Evolutionary conservation across 2,888 invertebrate genomes (phyloP), one percentile per base, ranked within the genome.

Genomic region (Eilema griseolum): DNA sequence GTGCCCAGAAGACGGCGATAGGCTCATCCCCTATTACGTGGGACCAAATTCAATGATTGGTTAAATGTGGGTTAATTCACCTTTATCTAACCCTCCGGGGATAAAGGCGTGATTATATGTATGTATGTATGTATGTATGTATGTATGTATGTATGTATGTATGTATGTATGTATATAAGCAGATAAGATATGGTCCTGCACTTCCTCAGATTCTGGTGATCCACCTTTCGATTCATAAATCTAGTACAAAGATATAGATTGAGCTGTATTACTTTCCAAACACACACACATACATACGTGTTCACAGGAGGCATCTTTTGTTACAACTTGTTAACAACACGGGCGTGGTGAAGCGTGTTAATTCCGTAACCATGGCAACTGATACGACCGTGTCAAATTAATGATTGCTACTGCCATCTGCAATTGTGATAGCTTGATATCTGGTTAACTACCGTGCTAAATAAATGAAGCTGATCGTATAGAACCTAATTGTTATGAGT

Each of bases 291-390:
- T 37, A 79, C 68, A 75, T 70, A 74, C 71, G 75, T 62, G 74
- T 61, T 72, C 69, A 70, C 61, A 71, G 76, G 73, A 71, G 69
- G 69, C 69, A 31, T 81, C 89, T 92, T 91, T 92, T 90, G 92
- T 93, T 93, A 90, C 93, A 93, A 93, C 93, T 92, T 88, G 93
- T 90, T 87, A 79, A 61, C 68, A 66, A 57, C 31, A 24, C 61
- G 67, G 70, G 76, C 66, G 78, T 85, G 76, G 75, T 86, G 87
- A 83, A 83, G 86, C 91, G 88, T 86, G 83, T 75, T 87, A 77
- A 77, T 87, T 85, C 87, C 83, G 90, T 90, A 90, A 92, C 90
- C 85, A 87, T 85, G 83, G 85, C 85, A 80, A 83, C 81, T 37
- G 77, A 79, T 76, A 74, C 70, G 69, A 61, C 75, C 75, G 83